Evolutionary conservation across 53 echinoderm and acorn worm species (phyloP).

Genomic region (Echinarachnius parma): DNA sequence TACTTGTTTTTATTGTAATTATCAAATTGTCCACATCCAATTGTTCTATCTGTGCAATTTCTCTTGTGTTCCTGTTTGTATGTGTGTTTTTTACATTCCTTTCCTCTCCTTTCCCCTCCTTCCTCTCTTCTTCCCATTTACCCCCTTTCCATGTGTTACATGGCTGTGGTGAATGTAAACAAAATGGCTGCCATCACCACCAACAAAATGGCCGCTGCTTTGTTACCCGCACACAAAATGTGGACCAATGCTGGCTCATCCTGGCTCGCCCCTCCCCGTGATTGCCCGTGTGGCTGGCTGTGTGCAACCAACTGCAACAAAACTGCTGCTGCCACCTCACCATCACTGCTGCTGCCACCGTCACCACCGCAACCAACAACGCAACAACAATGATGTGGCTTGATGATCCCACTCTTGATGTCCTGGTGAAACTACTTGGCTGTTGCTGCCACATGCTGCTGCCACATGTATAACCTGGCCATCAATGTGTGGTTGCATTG

Average conservation of each 20-base stretch:
- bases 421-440: too few species aligned
- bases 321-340: conserved; percentile 8
- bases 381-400: too few species aligned
- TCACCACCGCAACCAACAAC: too few species aligned
- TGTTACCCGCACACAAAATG: conserved; percentile 32
- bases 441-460: too few species aligned
- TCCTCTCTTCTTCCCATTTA: neutral
- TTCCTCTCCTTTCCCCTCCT: neutral
- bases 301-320: conserved; percentile 17
- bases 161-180: conserved; percentile 27
- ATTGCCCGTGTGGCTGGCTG: conserved; percentile 21
- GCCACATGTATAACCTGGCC: too few species aligned
- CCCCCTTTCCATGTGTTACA: conserved; percentile 1
- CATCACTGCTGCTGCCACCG: conserved; percentile 11
- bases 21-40: neutral
- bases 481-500: too few species aligned
- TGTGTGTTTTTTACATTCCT: neutral
- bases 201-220: neutral
- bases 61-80: neutral
- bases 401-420: too few species aligned
- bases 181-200: conserved; percentile 26
- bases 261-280: too few species aligned
- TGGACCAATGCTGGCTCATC: conserved; percentile 31
- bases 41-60: neutral
- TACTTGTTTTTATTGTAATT: neutral